Conservation (phyloP, 2,797 vertebrate genomes). For the Helicolenus hilgendorfi region DNA sequence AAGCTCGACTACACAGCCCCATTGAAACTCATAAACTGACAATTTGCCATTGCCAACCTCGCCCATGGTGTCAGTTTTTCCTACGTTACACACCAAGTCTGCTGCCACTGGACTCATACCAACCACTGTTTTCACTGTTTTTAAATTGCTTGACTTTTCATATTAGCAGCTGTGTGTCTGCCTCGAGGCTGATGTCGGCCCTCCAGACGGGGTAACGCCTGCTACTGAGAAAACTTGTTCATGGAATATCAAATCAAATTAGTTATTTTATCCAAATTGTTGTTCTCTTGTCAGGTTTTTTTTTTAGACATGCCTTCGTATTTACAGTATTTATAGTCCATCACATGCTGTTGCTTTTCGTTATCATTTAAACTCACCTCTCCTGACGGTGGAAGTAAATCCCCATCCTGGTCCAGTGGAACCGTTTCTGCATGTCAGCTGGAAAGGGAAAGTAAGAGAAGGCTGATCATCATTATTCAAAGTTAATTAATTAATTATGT, state of each 20-base stretch:
- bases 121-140: conserved; percentile 2
- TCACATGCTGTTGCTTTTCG: not conserved
- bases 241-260: not conserved
- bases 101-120: not conserved
- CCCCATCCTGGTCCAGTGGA: not conserved
- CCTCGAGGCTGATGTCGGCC: not conserved
- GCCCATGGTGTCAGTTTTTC: conserved; percentile 23
- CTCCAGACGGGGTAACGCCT: not conserved
- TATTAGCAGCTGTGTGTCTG: not conserved
- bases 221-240: not conserved
- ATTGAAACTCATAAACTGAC: not conserved
- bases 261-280: not conserved
- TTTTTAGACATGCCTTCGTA: not conserved
- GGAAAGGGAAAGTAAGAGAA: not conserved
- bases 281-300: not conserved
- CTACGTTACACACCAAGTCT: not conserved
- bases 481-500: not conserved
- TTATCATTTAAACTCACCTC: conserved; percentile 4
- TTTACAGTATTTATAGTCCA: not conserved
- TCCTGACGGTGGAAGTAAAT: not conserved
- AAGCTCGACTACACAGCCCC: not conserved
- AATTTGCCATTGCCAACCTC: conserved; percentile 14
- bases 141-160: not conserved
- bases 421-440: not conserved
- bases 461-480: not conserved